Base-by-base conservation (phyloP, 2,113 vertebrate genomes). In the Hyperopisus bebe region DNA sequence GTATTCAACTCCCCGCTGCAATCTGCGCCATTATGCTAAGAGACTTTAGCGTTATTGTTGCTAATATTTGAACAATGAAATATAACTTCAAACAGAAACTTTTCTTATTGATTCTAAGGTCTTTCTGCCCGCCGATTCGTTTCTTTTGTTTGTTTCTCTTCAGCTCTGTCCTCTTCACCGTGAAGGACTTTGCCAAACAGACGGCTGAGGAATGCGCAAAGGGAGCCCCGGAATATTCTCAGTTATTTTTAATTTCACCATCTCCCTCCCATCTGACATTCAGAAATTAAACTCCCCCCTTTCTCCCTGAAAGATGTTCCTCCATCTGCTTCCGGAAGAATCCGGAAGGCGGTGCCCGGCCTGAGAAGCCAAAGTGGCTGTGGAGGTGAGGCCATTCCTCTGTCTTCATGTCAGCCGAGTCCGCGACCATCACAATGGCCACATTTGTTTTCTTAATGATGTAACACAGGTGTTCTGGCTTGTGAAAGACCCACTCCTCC, bases 291-390 rank as follows among this genome's bases (percentile, higher is more conserved):
- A 51, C 48, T n/a, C 82, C 17, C 55, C 24, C 21, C 82, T 24
- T 21, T 84, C 44, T 86, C 48, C 85, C 85, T 86, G 27, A 53
- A 86, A 51, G 85, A 86, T 53, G 85, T 9, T 86, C 85, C 24
- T 62, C 86, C 86, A 58, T 58, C 50, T 88, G 51, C 35, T 55
- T 62, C 53, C 31, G 53, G 44, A 84, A 84, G 17, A 21, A 84
- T 24, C 21, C 42, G 19, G 44, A 84, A 46, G 82, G 82, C 44
- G 8, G 82, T 47, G 82, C 42, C 24, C 17, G 24, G 21, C 39
- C 82, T 11, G 10, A 84, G 80, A 9, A 47, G 21, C 42, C 39
- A 83, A 24, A 10, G 42, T 19, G 24, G 24, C 0, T 50, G 8
- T 17, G 3, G 21, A 86, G 2, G 21, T 24, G 84, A 51, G 47